Base-by-base conservation (phyloP, 2,888 invertebrate genomes). In the Xylophagus ater region DNA sequence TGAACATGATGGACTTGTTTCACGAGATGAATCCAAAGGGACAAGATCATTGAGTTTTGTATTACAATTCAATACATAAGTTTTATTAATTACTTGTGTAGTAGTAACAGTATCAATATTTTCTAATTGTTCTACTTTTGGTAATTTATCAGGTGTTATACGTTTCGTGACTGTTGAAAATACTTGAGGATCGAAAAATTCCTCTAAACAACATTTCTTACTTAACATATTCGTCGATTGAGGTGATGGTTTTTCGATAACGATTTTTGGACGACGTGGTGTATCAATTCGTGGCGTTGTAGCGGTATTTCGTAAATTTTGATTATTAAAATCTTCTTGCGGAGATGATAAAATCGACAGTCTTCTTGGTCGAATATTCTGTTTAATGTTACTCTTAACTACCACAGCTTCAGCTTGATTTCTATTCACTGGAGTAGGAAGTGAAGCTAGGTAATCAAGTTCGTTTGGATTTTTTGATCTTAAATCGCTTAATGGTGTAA, bases 401-500 rank as follows among this genome's bases (percentile, higher is more conserved):
- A n/a, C n/a, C n/a, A n/a, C n/a, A 10, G 25, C 17, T 4, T 34
- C 24, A 3, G 10, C 13, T 26, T 32, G 14, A 19, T 28, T 30
- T 15, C 32, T 9, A 24, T 23, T 23, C 20, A 50, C 42, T 2
- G 66, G 66, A 2, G 66, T 65, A 1, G 60, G 59, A 45, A 58
- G 52, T 2, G 53, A 52, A 7, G 55, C 54, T 2, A 62, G 50
- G 34, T 55, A 56, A 4, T 63, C 59, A 1, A 54, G 33, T 33
- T 51, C 43, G n/a, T 26, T 48, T 4, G 36, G 28, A 13, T 28
- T 17, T 26, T 49, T 48, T 1, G 18, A 25, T 8, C 37, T 41
- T 1, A 40, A 47, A 1, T 44, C 47, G 2, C 51, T 53, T 12
- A 52, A 43, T 3, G 65, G 66, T 1, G 66, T 65, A 41, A 65